Evolutionary conservation across 2,888 invertebrate genomes (phyloP).

Genomic region (Netelia virgata): DNA sequence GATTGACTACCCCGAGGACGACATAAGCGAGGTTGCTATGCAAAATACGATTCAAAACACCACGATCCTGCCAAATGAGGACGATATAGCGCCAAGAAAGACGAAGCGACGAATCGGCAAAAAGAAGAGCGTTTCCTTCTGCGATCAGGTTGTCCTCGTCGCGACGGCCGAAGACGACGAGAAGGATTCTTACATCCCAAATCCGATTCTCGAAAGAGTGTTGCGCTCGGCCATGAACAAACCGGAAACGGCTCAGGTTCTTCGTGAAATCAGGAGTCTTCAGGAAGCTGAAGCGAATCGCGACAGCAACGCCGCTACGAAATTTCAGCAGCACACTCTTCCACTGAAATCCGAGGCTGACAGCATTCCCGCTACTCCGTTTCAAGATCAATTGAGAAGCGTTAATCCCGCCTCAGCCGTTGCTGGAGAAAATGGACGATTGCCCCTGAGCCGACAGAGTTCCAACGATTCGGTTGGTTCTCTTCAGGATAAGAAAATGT

Average conservation of each 20-base stretch:
- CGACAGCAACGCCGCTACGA: slow-evolving; percentile 81
- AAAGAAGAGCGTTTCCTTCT: slow-evolving; percentile 97
- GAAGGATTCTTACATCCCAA: slow-evolving; percentile 95
- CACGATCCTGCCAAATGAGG: slow-evolving; percentile 81
- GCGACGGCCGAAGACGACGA: slow-evolving; percentile 97
- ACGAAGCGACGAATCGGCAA: slow-evolving; percentile 86
- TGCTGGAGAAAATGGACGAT: slow-evolving; percentile 72
- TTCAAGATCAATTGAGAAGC: slow-evolving; percentile 82
- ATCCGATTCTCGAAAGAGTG: slow-evolving; percentile 95
- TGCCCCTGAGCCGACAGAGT: slow-evolving; percentile 75
- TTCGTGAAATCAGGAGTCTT: slow-evolving; percentile 86
- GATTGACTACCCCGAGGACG: slow-evolving; percentile 82
- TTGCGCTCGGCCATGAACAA: slow-evolving; percentile 93
- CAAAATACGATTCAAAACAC: slow-evolving; percentile 84
- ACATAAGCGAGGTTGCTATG: slow-evolving; percentile 83
- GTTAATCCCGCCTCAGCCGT: slow-evolving; percentile 76
- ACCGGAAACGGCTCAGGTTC: slow-evolving; percentile 87
- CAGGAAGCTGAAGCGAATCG: slow-evolving; percentile 84
- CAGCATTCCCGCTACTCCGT: slow-evolving; percentile 81
- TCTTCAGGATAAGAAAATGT: slow-evolving; percentile 75
- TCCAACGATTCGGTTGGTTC: slow-evolving; percentile 76
- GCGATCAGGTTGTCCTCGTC: slow-evolving; percentile 96
- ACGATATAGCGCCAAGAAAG: slow-evolving; percentile 85
- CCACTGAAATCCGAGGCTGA: slow-evolving; percentile 83
- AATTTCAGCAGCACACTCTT: slow-evolving; percentile 85